Conservation (phyloP, 2,113 vertebrate species). For the Mormoops blainvillei region DNA sequence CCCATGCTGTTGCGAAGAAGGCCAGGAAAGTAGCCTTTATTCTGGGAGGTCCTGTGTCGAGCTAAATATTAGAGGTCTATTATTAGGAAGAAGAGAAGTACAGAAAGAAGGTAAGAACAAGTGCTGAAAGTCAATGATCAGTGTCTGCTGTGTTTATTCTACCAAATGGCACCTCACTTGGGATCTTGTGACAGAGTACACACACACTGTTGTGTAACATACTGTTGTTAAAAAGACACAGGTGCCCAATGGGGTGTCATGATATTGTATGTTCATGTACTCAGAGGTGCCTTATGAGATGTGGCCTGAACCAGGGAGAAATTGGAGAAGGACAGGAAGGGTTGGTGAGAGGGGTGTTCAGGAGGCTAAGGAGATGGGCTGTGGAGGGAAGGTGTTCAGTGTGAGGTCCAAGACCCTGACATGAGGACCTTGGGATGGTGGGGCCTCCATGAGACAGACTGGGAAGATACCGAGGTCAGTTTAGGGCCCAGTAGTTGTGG, state of each 20-base stretch:
- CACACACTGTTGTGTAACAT: background rate
- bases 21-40: background rate
- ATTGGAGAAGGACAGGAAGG: background rate
- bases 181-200: background rate
- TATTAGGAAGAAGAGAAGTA: background rate
- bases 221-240: background rate
- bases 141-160: background rate
- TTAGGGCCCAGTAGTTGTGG: background rate
- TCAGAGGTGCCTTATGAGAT: background rate
- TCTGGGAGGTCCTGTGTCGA: background rate
- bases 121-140: background rate
- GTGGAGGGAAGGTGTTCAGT: background rate
- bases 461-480: background rate
- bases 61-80: background rate
- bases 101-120: background rate
- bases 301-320: background rate
- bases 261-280: background rate
- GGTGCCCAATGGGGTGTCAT: background rate
- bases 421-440: background rate
- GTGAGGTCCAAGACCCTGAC: background rate
- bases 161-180: background rate
- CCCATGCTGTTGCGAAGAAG: background rate
- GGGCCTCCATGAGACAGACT: fast-evolving
- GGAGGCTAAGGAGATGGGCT: background rate
- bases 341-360: background rate